Percentiles rank a stretch among this genome's conserved stretches.
These are phyloP conservation scores for Frankliniella fusca DNA, from an alignment of 2,888 invertebrate genomes.

Conservation along the genomic window DNA sequence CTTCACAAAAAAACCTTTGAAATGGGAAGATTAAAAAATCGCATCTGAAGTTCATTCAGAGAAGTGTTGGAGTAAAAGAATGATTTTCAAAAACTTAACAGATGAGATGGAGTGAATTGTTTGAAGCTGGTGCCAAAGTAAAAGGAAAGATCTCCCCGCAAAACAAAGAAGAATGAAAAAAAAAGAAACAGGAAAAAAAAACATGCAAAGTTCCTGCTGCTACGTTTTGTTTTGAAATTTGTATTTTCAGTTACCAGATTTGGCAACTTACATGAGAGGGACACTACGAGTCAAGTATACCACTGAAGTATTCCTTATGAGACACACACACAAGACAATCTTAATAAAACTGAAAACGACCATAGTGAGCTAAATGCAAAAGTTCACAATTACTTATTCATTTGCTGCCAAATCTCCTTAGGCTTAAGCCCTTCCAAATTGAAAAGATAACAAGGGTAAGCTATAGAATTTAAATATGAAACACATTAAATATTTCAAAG, in stretches of 20 bases:
- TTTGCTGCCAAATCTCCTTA: background rate
- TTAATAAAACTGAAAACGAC: background rate
- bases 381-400: background rate
- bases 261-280: background rate
- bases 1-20: no score
- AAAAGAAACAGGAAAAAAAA: background rate
- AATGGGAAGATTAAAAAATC: no score
- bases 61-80: no score
- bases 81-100: no score
- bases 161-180: background rate
- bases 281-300: background rate
- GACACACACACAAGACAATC: background rate
- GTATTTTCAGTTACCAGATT: background rate
- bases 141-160: background rate
- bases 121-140: no score
- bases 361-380: background rate
- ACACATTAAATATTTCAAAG: background rate
- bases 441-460: constrained; percentile 6
- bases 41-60: no score
- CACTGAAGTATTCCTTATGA: background rate
- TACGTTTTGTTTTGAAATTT: background rate
- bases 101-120: no score
- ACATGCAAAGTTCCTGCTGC: background rate
- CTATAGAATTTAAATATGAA: background rate
- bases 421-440: background rate